Evolutionary conservation across 2,888 invertebrate genomes (phyloP).

Genomic region (Choreutis nemorana): DNA sequence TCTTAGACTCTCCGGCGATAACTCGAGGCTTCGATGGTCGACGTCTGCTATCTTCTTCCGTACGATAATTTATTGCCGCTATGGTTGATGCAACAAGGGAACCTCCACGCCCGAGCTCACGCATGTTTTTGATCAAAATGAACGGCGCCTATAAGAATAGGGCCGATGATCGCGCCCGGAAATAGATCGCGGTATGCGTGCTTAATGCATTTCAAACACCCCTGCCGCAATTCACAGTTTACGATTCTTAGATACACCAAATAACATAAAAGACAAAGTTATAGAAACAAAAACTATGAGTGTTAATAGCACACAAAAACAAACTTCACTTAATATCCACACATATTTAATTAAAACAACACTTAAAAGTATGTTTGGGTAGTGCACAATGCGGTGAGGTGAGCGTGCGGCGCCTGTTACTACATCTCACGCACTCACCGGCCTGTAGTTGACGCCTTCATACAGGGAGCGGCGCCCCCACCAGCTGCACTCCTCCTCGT

Average conservation of each 20-base stretch:
- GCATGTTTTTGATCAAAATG: slow-evolving; percentile 62
- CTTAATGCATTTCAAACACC: slow-evolving; percentile 50
- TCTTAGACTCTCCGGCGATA: slow-evolving; percentile 26
- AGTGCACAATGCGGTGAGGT: slow-evolving; percentile 15
- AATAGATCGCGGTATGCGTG: slow-evolving; percentile 54
- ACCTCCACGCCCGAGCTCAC: slow-evolving; percentile 63
- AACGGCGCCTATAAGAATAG: slow-evolving; percentile 48
- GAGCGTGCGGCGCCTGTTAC: slow-evolving; percentile 32
- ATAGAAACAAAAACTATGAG: slow-evolving; percentile 8
- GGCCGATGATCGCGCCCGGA: slow-evolving; percentile 57
- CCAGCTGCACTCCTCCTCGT: slow-evolving; percentile 25
- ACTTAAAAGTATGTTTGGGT: slow-evolving; percentile 19
- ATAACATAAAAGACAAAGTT: too few species aligned
- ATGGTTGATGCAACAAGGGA: slow-evolving; percentile 69
- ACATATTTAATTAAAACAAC: slow-evolving; percentile 13
- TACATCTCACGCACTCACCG: slow-evolving; percentile 43
- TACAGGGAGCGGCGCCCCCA: slow-evolving; percentile 45
- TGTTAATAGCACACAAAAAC: slow-evolving; percentile 9
- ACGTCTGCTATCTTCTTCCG: slow-evolving; percentile 38
- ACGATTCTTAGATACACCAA: too few species aligned
- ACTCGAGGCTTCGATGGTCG: slow-evolving; percentile 35
- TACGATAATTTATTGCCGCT: slow-evolving; percentile 52
- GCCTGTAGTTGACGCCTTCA: slow-evolving; percentile 53
- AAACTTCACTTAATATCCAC: not conserved
- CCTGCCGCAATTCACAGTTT: too few species aligned